Base-by-base conservation (phyloP, 30 jellyfish, hydroid and myxozoan genomes). In the Turritopsis dohrnii region DNA sequence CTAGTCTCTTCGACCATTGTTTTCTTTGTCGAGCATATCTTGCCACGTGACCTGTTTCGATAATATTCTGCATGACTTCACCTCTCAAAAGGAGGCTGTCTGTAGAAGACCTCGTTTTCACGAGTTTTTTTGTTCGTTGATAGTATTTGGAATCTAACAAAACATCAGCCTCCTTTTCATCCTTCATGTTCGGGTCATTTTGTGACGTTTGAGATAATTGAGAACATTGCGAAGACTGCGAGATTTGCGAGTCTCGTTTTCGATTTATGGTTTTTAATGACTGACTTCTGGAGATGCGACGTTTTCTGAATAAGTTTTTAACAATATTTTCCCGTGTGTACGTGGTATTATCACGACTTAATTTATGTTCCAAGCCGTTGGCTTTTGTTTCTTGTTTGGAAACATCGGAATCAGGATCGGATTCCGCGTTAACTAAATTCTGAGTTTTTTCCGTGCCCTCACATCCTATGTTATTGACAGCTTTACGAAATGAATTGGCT, bases 41-140 rank as follows among this genome's bases (percentile, higher is more conserved):
- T 19, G 97, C 97, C 84, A 87, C 71, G 74, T 86, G 90, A 9
- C 97, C 97, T 21, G 97, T 90, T 71, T 90, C 97, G 23, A 90
- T 88, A 79, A 86, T 72, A 87, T 93, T 83, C 13, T 84, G 71
- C 17, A 86, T 84, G 26, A 87, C 41, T 52, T 79, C 85, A 21
- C 96, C 97, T 17, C 83, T 29, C 4, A 83, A 52, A 28, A 90
- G 84, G n/a, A 87, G 81, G 71, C 96, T 86, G 83, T 90, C 97
- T 28, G 96, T 90, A 21, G 89, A 71, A 20, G 97, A 85, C 13
- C 97, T 84, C 54, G 96, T 89, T 79, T 85, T 85, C 25, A 52
- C 71, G 25, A 65, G 86, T 83, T 53, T 53, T 24, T 24, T 65
- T 52, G 81, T 29, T 17, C 84, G 8, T 31, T 41, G 83, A 25